Percentiles rank a stretch among this genome's conserved stretches.
phyloP scores from a whole-genome alignment of 2,113 vertebrate species.

The Sylvia atricapilla region DNA sequence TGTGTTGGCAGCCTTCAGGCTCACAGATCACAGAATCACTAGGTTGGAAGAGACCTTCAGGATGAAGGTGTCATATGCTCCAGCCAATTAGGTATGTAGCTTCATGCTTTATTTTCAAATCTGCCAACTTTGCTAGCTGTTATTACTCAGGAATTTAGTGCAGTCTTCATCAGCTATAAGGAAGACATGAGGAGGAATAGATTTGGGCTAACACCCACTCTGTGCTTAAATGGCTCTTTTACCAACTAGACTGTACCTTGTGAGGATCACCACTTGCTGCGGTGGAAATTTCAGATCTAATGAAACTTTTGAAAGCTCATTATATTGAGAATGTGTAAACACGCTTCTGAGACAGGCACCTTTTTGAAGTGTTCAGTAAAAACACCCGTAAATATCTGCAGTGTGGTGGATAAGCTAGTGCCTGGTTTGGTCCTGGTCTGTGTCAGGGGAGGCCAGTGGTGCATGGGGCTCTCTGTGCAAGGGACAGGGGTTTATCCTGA shows the following conservation, averaged over 20 bases:
- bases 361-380: neutral
- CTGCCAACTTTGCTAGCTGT: neutral
- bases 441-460: neutral
- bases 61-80: neutral
- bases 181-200: neutral
- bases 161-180: neutral
- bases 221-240: neutral
- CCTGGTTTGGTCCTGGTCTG: neutral
- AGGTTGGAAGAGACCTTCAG: neutral
- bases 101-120: conserved; percentile 3
- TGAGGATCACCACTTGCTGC: neutral
- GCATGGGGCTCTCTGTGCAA: neutral
- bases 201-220: neutral
- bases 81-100: fast-evolving
- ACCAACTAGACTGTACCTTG: neutral
- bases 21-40: neutral
- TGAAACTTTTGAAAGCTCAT: conserved; percentile 10
- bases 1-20: neutral
- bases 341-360: neutral
- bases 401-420: neutral
- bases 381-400: neutral
- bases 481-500: neutral
- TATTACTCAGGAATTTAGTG: neutral
- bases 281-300: neutral
- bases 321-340: neutral